Evolutionary conservation across 2,113 vertebrate species (phyloP).

Genomic region (Syrmaticus mikado): DNA sequence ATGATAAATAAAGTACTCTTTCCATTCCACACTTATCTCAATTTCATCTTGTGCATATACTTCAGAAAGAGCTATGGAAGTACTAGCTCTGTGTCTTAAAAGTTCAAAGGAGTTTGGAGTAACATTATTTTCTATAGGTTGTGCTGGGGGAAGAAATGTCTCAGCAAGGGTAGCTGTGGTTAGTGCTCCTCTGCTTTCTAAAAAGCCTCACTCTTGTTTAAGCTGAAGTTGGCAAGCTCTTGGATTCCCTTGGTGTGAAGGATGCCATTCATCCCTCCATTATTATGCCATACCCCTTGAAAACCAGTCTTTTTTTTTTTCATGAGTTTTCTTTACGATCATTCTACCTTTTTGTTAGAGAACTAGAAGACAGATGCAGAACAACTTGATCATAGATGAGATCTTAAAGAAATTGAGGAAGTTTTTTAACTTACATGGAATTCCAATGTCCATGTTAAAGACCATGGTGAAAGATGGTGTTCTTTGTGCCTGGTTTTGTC

Average conservation of each 20-base stretch:
- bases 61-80: background rate
- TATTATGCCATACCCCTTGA: rapidly evolving
- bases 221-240: background rate
- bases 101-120: background rate
- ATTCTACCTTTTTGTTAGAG: background rate
- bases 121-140: background rate
- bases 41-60: background rate
- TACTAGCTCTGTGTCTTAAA: background rate
- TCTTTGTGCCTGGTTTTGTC: background rate
- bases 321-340: background rate
- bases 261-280: background rate
- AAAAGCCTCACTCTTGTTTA: background rate
- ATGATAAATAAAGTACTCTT: constrained; percentile 17
- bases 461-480: background rate
- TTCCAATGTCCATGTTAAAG: background rate
- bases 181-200: background rate
- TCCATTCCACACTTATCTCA: background rate
- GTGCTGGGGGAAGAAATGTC: background rate
- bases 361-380: background rate
- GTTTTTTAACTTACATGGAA: background rate
- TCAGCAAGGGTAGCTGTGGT: background rate
- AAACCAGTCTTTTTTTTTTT: background rate
- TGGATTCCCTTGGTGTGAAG: background rate
- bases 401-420: background rate
- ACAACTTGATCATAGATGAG: background rate